Percentiles rank a stretch among this genome's conserved stretches.
Conservation (phyloP, 2,113 vertebrate genomes). For the Cochlearius cochlearius region DNA sequence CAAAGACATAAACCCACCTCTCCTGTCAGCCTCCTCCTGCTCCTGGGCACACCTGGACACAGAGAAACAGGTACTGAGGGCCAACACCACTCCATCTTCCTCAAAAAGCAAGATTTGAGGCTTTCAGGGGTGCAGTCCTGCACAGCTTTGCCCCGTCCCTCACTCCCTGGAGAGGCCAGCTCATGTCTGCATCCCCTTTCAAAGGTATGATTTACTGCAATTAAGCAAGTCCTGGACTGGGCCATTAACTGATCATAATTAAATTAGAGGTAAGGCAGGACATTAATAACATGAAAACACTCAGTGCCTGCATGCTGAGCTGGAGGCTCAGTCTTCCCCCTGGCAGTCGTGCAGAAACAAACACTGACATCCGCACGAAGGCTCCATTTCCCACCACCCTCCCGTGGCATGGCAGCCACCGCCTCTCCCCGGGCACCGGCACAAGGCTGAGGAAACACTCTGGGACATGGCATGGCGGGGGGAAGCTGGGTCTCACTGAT, state of each 20-base stretch:
- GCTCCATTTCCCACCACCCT: background rate
- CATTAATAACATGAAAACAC: background rate
- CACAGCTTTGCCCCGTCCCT: background rate
- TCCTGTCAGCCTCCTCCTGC: background rate
- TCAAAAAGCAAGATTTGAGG: background rate
- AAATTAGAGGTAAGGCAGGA: background rate
- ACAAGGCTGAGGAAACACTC: background rate
- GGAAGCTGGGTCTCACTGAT: background rate
- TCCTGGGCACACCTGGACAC: background rate
- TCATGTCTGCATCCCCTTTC: background rate
- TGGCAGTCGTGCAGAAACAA: background rate
- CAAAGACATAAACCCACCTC: background rate
- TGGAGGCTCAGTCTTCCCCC: background rate
- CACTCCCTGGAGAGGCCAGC: background rate
- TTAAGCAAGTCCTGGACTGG: background rate
- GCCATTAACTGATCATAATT: conserved; percentile 11
- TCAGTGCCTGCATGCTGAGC: background rate
- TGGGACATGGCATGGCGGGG: fast-evolving
- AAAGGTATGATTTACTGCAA: conserved; percentile 15
- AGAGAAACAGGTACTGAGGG: background rate
- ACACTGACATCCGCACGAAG: no score
- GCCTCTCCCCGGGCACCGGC: fast-evolving
- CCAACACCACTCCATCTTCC: background rate
- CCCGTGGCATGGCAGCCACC: background rate
- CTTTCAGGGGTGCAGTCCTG: background rate